phyloP scores from a whole-genome alignment of 1,140 invertebrate species.

The Diabrotica virgifera region DNA sequence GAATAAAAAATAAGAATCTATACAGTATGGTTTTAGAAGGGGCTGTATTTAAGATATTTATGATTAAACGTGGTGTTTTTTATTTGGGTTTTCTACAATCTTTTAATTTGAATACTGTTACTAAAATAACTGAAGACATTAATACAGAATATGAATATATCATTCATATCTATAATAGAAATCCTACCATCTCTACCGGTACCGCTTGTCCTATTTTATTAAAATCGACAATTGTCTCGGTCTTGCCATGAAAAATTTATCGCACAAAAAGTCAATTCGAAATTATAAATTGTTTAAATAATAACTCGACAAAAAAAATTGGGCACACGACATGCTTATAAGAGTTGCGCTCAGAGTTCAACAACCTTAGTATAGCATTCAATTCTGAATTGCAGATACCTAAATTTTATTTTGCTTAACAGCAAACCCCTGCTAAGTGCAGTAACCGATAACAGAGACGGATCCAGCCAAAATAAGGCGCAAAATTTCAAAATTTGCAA shows the following conservation, averaged over 20 bases:
- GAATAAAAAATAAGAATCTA: too few species aligned
- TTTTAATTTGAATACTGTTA: too few species aligned
- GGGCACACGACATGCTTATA: neutral
- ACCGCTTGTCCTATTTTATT: neutral
- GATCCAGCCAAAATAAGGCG: too few species aligned
- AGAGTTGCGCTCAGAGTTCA: neutral
- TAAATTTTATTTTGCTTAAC: constrained; percentile 3
- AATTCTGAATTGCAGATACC: constrained; percentile 2
- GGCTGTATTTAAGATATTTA: too few species aligned
- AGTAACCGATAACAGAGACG: neutral
- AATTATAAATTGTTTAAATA: constrained; percentile 1
- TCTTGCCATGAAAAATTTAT: neutral
- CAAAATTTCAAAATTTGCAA: too few species aligned
- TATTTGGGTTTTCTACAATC: too few species aligned
- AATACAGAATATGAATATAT: too few species aligned
- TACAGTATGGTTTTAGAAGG: too few species aligned
- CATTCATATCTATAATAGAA: too few species aligned
- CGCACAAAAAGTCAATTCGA: neutral
- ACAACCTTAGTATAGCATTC: neutral
- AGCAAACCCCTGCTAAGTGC: constrained; percentile 1
- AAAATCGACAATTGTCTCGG: neutral
- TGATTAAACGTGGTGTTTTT: too few species aligned
- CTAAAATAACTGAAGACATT: too few species aligned
- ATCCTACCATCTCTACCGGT: too few species aligned
- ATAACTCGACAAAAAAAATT: neutral